Evolutionary conservation across 2,113 vertebrate genomes (phyloP).

Genomic region (Verasper variegatus): DNA sequence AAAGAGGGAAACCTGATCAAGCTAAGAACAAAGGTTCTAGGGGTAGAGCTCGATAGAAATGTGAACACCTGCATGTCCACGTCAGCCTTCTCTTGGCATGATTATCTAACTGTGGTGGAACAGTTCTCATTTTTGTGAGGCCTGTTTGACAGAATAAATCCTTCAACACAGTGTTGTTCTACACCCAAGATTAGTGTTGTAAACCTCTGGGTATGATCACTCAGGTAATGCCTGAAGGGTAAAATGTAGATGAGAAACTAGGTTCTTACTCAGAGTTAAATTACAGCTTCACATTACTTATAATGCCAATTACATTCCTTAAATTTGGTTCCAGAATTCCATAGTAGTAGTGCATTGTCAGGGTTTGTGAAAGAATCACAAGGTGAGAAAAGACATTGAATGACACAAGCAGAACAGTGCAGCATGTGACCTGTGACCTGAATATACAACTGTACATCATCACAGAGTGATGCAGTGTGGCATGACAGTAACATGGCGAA

Average conservation of each 20-base stretch:
- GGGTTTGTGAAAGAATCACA: conserved; percentile 41
- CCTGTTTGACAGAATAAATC: conserved; percentile 28
- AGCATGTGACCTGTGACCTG: conserved; percentile 53
- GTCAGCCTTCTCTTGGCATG: conserved; percentile 36
- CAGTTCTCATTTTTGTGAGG: conserved; percentile 21
- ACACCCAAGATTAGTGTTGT: conserved; percentile 38
- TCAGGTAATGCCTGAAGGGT: conserved; percentile 27
- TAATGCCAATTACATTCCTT: conserved; percentile 55
- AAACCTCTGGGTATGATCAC: conserved; percentile 34
- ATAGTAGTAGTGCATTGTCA: conserved; percentile 59
- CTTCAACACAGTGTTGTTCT: conserved; percentile 10
- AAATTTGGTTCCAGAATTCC: conserved; percentile 38
- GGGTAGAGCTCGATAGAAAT: conserved; percentile 12
- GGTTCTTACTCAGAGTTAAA: conserved; percentile 35
- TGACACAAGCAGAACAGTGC: conserved; percentile 61
- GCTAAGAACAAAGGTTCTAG: conserved; percentile 45
- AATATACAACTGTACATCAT: conserved; percentile 72
- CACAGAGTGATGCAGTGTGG: conserved; percentile 67
- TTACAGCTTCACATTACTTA: conserved; percentile 35
- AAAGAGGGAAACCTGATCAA: conserved; percentile 56
- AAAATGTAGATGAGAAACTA: conserved; percentile 18
- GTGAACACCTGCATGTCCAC: conserved; percentile 32
- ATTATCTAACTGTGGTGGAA: conserved; percentile 29
- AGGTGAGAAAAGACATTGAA: conserved; percentile 15
- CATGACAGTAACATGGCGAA: conserved; percentile 74